Percentiles rank a stretch among this genome's conserved stretches.
These are phyloP conservation scores for Jaculus jaculus DNA, from an alignment of 2,113 vertebrate species.

Conservation along the genomic window DNA sequence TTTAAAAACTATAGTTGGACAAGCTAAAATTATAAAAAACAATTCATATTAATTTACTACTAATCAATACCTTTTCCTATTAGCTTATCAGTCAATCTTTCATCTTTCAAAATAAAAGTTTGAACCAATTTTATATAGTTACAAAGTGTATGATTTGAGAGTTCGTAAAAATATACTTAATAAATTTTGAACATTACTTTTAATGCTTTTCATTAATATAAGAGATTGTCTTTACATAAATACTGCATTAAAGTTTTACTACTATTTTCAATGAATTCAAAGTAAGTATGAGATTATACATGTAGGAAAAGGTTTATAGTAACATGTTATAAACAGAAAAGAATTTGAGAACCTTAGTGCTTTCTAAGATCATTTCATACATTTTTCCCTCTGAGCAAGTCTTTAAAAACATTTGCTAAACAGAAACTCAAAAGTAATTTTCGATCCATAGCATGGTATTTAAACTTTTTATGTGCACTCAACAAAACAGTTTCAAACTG, in stretches of 20 bases:
- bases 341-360: constrained; percentile 33
- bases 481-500: constrained; percentile 60
- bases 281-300: constrained; percentile 28
- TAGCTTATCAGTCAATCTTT: constrained; percentile 60
- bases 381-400: constrained; percentile 17
- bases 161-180: constrained; percentile 55
- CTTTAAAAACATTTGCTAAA: constrained; percentile 55
- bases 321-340: constrained; percentile 44
- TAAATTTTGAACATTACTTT: constrained; percentile 61
- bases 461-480: neutral
- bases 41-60: constrained; percentile 44
- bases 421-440: constrained; percentile 54
- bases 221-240: constrained; percentile 48
- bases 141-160: constrained; percentile 73
- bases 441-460: constrained; percentile 56
- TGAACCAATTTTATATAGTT: constrained; percentile 57
- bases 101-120: constrained; percentile 56
- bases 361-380: constrained; percentile 59
- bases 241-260: constrained; percentile 41
- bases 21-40: constrained; percentile 44
- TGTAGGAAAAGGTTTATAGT: constrained; percentile 46
- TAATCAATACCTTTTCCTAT: constrained; percentile 50
- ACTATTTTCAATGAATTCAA: constrained; percentile 64
- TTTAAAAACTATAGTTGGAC: constrained; percentile 60
- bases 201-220: constrained; percentile 22